Percentiles rank a stretch among this genome's conserved stretches.
phyloP scores from a whole-genome alignment of 2,888 invertebrate species.

The Onthophagus sagittarius region DNA sequence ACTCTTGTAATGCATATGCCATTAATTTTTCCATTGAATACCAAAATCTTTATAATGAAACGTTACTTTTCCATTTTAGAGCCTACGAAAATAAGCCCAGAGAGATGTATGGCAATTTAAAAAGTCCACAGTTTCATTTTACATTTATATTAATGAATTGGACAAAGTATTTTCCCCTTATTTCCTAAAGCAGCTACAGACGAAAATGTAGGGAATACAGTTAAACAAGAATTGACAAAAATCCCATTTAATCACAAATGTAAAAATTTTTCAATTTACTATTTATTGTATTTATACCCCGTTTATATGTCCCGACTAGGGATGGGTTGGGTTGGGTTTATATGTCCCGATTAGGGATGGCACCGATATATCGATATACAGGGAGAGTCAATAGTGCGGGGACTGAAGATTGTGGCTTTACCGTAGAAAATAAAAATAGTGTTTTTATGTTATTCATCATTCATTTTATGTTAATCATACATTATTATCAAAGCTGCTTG shows the following conservation, averaged over 20 bases:
- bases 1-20: constrained; percentile 8
- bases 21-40: constrained; percentile 5
- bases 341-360: too few species aligned
- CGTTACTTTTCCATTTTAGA: constrained; percentile 19
- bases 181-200: not conserved
- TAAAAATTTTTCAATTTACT: not conserved
- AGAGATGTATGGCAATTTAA: constrained; percentile 20
- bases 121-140: constrained; percentile 11
- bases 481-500: too few species aligned
- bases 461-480: too few species aligned
- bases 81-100: constrained; percentile 17
- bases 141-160: constrained; percentile 3
- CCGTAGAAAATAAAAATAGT: too few species aligned
- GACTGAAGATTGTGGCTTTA: too few species aligned
- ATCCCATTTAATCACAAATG: not conserved
- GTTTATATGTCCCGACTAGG: too few species aligned
- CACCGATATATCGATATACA: too few species aligned
- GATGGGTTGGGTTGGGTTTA: too few species aligned
- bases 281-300: not conserved
- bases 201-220: not conserved
- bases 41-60: constrained; percentile 2
- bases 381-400: too few species aligned
- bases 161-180: constrained; percentile 3
- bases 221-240: constrained; percentile 1
- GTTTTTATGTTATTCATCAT: too few species aligned